These are phyloP conservation scores for Styela plicata DNA, from an alignment of 23 tunicate genomes.

Conservation along the genomic window DNA sequence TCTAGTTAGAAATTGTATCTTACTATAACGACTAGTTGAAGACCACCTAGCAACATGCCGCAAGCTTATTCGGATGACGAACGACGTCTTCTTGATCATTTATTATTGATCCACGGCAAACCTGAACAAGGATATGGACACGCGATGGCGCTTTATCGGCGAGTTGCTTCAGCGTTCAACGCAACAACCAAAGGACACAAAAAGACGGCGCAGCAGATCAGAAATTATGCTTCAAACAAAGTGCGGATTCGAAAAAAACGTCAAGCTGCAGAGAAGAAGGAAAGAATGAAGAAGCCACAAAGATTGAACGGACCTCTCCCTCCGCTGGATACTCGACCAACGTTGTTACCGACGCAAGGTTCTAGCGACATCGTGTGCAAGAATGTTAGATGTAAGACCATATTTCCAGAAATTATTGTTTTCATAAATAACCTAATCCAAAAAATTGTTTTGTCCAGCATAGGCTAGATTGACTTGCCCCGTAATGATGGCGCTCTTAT, in stretches of 20 bases:
- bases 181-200: slow-evolving; percentile 7
- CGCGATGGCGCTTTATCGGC: neutral
- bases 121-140: slow-evolving; percentile 21
- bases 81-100: slow-evolving; percentile 6
- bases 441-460: too few species aligned
- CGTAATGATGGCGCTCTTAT: too few species aligned
- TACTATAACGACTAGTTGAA: neutral
- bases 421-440: too few species aligned
- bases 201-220: neutral
- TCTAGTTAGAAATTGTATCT: neutral
- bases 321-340: neutral
- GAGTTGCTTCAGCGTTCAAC: neutral
- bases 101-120: slow-evolving; percentile 14
- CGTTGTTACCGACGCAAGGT: neutral
- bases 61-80: slow-evolving; percentile 2
- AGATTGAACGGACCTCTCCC: neutral
- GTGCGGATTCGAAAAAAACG: neutral
- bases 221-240: neutral
- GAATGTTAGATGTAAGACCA: slow-evolving; percentile 31
- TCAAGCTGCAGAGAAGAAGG: neutral
- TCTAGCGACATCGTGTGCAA: slow-evolving; percentile 23
- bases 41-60: too few species aligned
- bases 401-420: too few species aligned
- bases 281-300: neutral
- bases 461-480: too few species aligned